Evolutionary conservation across 1,140 invertebrate species (phyloP).

Genomic region (Stegodyphus mimosarum): DNA sequence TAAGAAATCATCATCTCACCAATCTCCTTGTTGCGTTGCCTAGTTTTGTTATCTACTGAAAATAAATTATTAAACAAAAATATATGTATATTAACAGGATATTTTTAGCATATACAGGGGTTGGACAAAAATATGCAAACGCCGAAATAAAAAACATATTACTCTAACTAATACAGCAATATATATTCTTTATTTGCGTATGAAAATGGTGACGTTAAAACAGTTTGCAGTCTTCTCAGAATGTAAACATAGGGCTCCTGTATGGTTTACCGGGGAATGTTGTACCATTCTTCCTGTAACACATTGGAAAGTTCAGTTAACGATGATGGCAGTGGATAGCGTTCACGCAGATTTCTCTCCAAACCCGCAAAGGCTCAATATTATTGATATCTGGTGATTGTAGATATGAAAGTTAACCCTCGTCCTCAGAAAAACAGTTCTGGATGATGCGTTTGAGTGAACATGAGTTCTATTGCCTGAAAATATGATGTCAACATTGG

Average conservation of each 20-base stretch:
- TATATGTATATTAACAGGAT: no score
- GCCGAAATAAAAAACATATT: no score
- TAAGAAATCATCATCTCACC: no score
- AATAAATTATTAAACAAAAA: no score
- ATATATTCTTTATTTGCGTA: no score
- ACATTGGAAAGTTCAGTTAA: neutral
- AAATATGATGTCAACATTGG: neutral
- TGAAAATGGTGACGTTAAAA: neutral
- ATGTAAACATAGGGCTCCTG: neutral
- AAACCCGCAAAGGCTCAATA: neutral
- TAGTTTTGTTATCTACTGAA: no score
- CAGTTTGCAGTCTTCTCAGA: neutral
- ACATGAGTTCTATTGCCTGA: neutral
- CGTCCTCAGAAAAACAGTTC: neutral
- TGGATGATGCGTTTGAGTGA: neutral
- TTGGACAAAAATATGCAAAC: no score
- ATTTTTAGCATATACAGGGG: no score
- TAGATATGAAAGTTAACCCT: neutral
- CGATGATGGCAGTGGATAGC: neutral
- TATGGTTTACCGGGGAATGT: neutral
- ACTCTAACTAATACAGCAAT: no score
- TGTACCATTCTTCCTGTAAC: neutral
- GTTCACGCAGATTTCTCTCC: neutral
- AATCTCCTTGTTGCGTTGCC: no score
- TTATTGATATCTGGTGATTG: neutral